Conservation (phyloP, 2,888 invertebrate species). For the Chrysotoxum bicinctum region DNA sequence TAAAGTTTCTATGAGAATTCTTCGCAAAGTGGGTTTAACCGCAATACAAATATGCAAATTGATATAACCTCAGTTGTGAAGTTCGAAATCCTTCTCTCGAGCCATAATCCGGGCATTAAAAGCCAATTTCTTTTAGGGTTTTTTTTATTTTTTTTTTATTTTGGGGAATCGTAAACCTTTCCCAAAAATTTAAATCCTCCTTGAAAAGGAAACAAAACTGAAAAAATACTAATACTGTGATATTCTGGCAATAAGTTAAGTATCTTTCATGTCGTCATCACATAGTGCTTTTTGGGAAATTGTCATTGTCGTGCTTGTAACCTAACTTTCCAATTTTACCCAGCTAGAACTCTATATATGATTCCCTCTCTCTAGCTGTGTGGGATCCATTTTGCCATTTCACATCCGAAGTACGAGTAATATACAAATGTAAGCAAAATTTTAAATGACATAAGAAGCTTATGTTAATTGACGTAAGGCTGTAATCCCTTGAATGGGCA, state of each 20-base stretch:
- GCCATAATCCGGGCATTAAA: constrained; percentile 64
- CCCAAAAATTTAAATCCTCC: constrained; percentile 51
- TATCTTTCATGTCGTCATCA: constrained; percentile 62
- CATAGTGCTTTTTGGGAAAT: constrained; percentile 13
- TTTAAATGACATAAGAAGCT: constrained; percentile 74
- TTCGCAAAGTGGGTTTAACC: constrained; percentile 59
- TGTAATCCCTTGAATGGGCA: constrained; percentile 73
- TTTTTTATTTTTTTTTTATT: background rate
- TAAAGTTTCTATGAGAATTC: constrained; percentile 53
- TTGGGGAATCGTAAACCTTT: constrained; percentile 28
- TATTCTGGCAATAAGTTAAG: constrained; percentile 61
- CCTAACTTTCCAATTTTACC: constrained; percentile 36
- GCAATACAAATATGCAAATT: constrained; percentile 71
- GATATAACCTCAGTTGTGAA: constrained; percentile 53
- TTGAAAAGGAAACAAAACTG: constrained; percentile 16
- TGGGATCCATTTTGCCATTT: constrained; percentile 23
- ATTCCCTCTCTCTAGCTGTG: background rate
- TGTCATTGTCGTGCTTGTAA: constrained; percentile 35
- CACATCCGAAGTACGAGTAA: background rate
- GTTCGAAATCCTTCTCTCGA: constrained; percentile 48
- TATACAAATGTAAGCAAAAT: constrained; percentile 73
- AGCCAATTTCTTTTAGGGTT: constrained; percentile 60
- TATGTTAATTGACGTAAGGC: constrained; percentile 74
- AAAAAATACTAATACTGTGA: constrained; percentile 13
- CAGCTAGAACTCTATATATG: constrained; percentile 8